Conservation (phyloP, 1,140 invertebrate genomes). For the Metopolophium dirhodum region DNA sequence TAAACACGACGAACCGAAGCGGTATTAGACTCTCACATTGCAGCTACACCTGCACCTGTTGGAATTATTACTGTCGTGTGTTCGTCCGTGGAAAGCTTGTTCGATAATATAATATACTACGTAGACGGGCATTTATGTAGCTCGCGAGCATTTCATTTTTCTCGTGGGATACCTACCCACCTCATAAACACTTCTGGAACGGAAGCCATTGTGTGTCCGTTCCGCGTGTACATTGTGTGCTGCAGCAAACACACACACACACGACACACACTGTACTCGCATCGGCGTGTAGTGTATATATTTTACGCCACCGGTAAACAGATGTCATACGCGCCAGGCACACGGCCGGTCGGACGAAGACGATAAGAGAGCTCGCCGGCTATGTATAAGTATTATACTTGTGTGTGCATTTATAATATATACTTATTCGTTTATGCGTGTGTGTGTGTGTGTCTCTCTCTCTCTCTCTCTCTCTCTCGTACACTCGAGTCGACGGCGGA, state of each 20-base stretch:
- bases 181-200: conserved; percentile 29
- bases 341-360: not conserved
- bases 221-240: not conserved
- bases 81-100: conserved; percentile 24
- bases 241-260: not conserved
- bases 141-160: not conserved
- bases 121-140: not conserved
- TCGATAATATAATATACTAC: too few species aligned
- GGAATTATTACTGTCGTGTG: conserved; percentile 30
- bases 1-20: not conserved
- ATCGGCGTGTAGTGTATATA: not conserved
- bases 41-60: conserved; percentile 18
- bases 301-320: conserved; percentile 26
- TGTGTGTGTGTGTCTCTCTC: not conserved
- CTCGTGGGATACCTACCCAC: conserved; percentile 26
- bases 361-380: not conserved
- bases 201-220: conserved; percentile 45
- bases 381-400: not conserved
- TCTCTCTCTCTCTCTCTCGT: too few species aligned
- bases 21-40: conserved; percentile 15
- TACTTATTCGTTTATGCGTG: not conserved
- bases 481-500: conserved; percentile 14
- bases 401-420: not conserved
- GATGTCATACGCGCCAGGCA: not conserved
- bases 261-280: not conserved